A percentile compares a stretch with the other conserved stretches of the same genome.
These are phyloP conservation scores for Drosophila kokeensis DNA, from an alignment of 2,888 invertebrate genomes.

Conservation along the genomic window DNA sequence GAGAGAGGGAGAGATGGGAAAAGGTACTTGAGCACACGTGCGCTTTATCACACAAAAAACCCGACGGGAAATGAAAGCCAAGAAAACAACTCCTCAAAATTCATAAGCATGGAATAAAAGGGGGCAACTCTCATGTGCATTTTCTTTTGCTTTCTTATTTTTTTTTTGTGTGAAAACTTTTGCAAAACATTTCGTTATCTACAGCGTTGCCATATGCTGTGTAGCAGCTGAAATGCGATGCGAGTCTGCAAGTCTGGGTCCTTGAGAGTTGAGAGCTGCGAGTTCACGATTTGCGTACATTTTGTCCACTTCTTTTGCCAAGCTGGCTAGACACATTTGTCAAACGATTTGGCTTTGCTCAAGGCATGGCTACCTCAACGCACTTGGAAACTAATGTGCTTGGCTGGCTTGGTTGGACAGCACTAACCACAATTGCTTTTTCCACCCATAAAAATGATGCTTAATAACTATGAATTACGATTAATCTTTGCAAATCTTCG, in stretches of 20 bases:
- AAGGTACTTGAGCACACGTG: slow-evolving; percentile 63
- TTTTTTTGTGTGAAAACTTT: slow-evolving; percentile 31
- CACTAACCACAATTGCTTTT: slow-evolving; percentile 56
- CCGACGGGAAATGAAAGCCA: slow-evolving; percentile 44
- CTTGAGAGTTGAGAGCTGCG: neutral
- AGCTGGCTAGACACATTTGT: slow-evolving; percentile 80
- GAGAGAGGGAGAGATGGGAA: neutral
- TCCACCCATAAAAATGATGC: slow-evolving; percentile 39
- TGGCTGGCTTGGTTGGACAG: slow-evolving; percentile 47
- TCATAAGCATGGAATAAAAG: slow-evolving; percentile 2
- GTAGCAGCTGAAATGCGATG: slow-evolving; percentile 17
- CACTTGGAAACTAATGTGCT: neutral
- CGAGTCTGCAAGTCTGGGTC: neutral
- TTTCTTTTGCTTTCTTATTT: slow-evolving; percentile 11
- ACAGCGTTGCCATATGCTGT: slow-evolving; percentile 48
- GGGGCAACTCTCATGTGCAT: slow-evolving; percentile 27
- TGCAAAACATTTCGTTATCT: slow-evolving; percentile 49
- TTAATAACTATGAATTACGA: slow-evolving; percentile 51
- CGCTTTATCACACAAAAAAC: slow-evolving; percentile 50
- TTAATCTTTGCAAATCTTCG: slow-evolving; percentile 37
- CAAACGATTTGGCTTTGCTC: slow-evolving; percentile 59
- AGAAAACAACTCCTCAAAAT: slow-evolving; percentile 34
- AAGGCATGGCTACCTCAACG: slow-evolving; percentile 29
- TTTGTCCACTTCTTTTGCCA: slow-evolving; percentile 17
- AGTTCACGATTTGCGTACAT: neutral